Evolutionary conservation across 2,113 vertebrate species (phyloP).

Genomic region (Trichomycterus rosablanca): DNA sequence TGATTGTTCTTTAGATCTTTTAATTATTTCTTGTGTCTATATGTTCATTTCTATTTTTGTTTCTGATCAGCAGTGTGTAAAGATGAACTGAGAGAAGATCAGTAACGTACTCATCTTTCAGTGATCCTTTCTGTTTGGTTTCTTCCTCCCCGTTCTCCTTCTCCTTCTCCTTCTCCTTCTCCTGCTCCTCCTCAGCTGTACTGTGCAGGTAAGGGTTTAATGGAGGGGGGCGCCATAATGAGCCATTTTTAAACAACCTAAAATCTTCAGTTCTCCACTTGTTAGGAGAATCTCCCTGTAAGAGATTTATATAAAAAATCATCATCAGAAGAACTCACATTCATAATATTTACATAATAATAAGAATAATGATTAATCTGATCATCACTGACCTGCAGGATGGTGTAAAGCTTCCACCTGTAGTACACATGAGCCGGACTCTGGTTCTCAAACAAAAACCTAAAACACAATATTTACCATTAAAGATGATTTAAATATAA

Average conservation of each 20-base stretch:
- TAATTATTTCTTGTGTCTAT: no score
- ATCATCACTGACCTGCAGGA: conserved; percentile 91
- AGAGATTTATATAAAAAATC: neutral
- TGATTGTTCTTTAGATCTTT: no score
- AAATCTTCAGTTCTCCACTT: conserved; percentile 97
- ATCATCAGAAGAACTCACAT: neutral
- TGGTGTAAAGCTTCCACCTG: conserved; percentile 95
- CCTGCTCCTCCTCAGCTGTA: conserved; percentile 87
- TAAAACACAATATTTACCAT: conserved; percentile 41
- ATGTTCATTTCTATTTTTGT: no score
- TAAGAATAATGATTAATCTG: no score
- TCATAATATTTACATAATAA: no score
- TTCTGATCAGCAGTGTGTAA: no score
- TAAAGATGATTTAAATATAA: neutral
- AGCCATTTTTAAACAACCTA: conserved; percentile 97
- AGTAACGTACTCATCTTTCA: conserved; percentile 93
- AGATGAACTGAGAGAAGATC: no score
- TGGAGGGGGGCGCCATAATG: conserved; percentile 92
- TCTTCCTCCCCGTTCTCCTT: conserved; percentile 91
- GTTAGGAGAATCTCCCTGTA: conserved; percentile 89
- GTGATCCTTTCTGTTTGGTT: conserved; percentile 83
- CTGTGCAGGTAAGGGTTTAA: conserved; percentile 94
- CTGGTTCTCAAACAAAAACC: conserved; percentile 99
- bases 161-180: conserved; percentile 80
- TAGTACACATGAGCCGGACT: conserved; percentile 98